Conservation (phyloP, 1,140 invertebrate genomes). For the Archivesica marissinica region DNA sequence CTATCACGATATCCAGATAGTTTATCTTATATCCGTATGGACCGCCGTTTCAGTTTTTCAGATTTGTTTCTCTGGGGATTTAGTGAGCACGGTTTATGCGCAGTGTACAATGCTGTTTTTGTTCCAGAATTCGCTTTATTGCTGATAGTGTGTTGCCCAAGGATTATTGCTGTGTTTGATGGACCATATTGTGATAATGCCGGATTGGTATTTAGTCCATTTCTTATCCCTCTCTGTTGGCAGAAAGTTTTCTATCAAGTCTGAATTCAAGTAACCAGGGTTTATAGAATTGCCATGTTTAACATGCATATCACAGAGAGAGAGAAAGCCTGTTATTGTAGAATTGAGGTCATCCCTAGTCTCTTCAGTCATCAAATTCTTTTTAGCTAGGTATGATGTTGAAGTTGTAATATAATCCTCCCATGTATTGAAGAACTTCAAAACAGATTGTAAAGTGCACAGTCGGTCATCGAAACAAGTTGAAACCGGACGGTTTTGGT, state of each 20-base stretch:
- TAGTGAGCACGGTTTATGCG: slow-evolving; percentile 24
- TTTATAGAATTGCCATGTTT: slow-evolving; percentile 37
- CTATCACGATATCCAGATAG: no score
- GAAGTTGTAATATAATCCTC: not conserved
- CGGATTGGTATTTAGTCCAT: slow-evolving; percentile 60
- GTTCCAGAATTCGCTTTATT: slow-evolving; percentile 45
- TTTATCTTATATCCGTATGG: not conserved
- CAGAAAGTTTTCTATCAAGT: slow-evolving; percentile 60
- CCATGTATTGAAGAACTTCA: slow-evolving; percentile 10
- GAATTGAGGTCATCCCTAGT: slow-evolving; percentile 31
- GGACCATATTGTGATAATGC: slow-evolving; percentile 59
- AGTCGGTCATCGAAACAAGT: slow-evolving; percentile 9
- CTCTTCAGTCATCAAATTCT: slow-evolving; percentile 35
- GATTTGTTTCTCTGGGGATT: slow-evolving; percentile 23
- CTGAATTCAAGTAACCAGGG: slow-evolving; percentile 54
- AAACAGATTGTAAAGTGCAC: not conserved
- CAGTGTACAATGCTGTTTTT: slow-evolving; percentile 27
- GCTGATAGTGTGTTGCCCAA: slow-evolving; percentile 45
- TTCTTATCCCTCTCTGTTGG: slow-evolving; percentile 59
- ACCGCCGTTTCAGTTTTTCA: slow-evolving; percentile 16
- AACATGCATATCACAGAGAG: slow-evolving; percentile 15
- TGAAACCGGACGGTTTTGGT: slow-evolving; percentile 12
- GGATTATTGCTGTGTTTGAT: slow-evolving; percentile 48
- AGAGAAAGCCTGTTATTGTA: slow-evolving; percentile 11
- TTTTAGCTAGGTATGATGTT: slow-evolving; percentile 14